phyloP scores from a whole-genome alignment of 2,888 invertebrate genomes.

The Cryptophagus acutangulus region DNA sequence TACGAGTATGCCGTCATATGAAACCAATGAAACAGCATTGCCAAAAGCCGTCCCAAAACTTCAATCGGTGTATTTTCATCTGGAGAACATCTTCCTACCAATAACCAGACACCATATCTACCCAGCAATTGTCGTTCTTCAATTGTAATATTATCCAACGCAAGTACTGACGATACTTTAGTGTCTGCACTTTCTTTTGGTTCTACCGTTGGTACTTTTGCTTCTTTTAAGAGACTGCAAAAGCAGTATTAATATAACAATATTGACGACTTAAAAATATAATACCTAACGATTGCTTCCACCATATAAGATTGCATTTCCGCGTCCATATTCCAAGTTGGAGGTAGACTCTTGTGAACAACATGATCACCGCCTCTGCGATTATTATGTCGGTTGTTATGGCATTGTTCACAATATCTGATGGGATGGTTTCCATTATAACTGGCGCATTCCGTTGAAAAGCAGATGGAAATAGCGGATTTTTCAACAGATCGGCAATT shows the following conservation, averaged over 20 bases:
- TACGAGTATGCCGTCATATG: constrained; percentile 95
- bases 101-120: constrained; percentile 94
- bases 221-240: constrained; percentile 80
- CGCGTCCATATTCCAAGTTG: constrained; percentile 83
- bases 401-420: constrained; percentile 85
- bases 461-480: constrained; percentile 91
- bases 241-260: constrained; percentile 4
- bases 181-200: constrained; percentile 48
- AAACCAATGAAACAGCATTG: constrained; percentile 99
- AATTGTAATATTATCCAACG: constrained; percentile 65
- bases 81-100: constrained; percentile 88
- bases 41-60: constrained; percentile 83
- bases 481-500: constrained; percentile 91
- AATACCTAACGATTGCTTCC: constrained; percentile 85
- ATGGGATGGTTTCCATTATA: constrained; percentile 96
- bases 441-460: constrained; percentile 93
- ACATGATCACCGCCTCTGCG: constrained; percentile 86
- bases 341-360: constrained; percentile 79
- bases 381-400: constrained; percentile 82
- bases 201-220: constrained; percentile 74
- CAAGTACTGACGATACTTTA: constrained; percentile 46
- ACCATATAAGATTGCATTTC: constrained; percentile 92
- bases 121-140: constrained; percentile 89
- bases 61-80: constrained; percentile 71
- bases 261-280: no score